Conservation (phyloP, 2,888 invertebrate genomes). For the Camponotus fellah region DNA sequence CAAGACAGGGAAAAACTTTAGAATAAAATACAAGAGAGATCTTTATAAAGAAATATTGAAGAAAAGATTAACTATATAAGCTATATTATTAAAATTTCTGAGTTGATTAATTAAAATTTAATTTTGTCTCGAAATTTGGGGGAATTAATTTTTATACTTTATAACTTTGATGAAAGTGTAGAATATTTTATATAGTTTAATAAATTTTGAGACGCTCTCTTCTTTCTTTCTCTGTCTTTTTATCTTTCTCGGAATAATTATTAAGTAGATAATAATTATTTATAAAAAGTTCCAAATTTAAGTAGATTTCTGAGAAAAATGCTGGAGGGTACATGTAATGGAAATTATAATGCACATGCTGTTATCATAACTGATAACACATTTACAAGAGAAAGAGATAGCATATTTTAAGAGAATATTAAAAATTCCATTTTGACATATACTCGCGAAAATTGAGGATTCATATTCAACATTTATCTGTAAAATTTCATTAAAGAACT, state of each 20-base stretch:
- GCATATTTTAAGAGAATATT: background rate
- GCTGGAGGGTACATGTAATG: background rate
- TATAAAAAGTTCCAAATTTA: background rate
- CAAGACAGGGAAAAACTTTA: background rate
- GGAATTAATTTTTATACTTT: background rate
- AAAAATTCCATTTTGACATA: constrained; percentile 2
- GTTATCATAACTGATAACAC: background rate
- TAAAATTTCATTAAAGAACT: background rate
- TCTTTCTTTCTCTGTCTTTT: background rate
- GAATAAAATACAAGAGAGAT: background rate
- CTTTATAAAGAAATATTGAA: background rate
- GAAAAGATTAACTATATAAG: constrained; percentile 1
- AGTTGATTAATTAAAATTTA: background rate
- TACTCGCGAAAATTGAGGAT: constrained; percentile 11
- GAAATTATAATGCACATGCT: background rate
- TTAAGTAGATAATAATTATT: background rate
- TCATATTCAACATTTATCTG: background rate
- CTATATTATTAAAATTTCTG: background rate
- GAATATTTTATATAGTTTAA: background rate
- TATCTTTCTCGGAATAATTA: background rate
- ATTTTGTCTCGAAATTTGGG: background rate
- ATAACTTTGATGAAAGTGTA: background rate
- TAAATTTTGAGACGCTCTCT: background rate
- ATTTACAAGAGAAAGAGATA: background rate
- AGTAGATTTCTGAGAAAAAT: background rate